Evolutionary conservation across 2,113 vertebrate species (phyloP), one percentile per base, ranked within the genome.

Genomic region (Nerophis ophidion): DNA sequence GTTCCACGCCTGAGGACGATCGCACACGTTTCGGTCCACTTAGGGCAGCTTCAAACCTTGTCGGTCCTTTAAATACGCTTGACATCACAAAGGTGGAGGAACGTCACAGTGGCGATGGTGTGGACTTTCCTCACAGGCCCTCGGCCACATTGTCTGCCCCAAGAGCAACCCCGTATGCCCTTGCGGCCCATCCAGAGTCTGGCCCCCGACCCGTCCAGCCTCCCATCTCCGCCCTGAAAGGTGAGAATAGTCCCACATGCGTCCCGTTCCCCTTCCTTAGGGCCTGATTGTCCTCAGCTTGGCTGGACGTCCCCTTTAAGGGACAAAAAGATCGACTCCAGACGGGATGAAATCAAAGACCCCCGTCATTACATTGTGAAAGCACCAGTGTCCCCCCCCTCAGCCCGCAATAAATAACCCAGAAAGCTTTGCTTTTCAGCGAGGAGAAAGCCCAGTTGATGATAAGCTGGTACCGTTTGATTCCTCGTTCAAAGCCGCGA

Each of bases 381-480:
- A 83, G 88, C 84, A 1, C 85, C 86, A 44, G 57, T 88, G 86
- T 57, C 66, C 65, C 70, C 72, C 85, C 89, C 66, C 61, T 42
- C 68, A 40, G 38, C 63, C 26, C 87, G 85, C 91, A 91, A 93
- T 92, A 93, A 94, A 94, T 93, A 92, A 93, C 86, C 79, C 91
- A 89, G 91, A 91, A 92, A 93, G 92, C 93, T 90, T 92, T 92
- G 86, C 83, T 93, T 88, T 81, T 87, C 71, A 76, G 79, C 70
- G 64, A 38, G 71, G 61, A 74, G 80, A 84, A 78, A 77, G 71
- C 71, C 90, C 89, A 88, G 83, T 93, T 91, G 90, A 93, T 92
- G 87, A 83, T 90, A 91, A 91, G 92, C 92, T 93, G 92, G 92
- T 94, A 91, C 92, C 88, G 89, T 92, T 93, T 93, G 91, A 93